A percentile compares a stretch with the other conserved stretches of the same genome.
Evolutionary conservation across 2,113 vertebrate species (phyloP).

Genomic region (Gavia stellata): DNA sequence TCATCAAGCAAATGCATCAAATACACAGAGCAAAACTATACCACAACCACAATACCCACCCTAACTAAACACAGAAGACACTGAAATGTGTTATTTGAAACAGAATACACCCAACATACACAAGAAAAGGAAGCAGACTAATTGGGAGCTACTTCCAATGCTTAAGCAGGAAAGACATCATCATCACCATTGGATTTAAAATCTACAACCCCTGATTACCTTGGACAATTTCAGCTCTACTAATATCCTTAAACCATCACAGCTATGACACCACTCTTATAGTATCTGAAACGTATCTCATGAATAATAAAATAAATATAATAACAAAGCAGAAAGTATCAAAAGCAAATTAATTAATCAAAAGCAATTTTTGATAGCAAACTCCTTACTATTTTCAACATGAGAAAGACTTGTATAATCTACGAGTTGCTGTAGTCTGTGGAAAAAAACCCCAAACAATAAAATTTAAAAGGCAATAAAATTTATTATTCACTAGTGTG

Average conservation of each 20-base stretch:
- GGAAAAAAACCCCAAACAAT: background rate
- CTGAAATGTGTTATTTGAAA: background rate
- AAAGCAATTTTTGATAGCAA: background rate
- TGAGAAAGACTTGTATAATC: background rate
- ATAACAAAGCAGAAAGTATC: background rate
- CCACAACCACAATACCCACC: background rate
- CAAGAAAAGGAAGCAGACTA: background rate
- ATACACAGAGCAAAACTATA: background rate
- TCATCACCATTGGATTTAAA: background rate
- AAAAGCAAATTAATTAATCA: background rate
- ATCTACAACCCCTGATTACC: background rate
- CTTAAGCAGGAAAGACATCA: background rate
- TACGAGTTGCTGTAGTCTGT: background rate
- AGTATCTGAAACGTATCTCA: background rate
- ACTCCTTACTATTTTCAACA: background rate
- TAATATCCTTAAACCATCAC: background rate
- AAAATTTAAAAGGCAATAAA: background rate
- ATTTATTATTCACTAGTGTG: background rate
- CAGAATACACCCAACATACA: background rate
- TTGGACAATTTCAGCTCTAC: background rate
- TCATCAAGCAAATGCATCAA: background rate
- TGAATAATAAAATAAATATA: background rate
- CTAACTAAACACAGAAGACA: background rate
- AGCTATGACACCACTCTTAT: background rate
- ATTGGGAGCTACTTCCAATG: background rate